Percentiles rank a stretch among this genome's conserved stretches.
Evolutionary conservation across 1,140 invertebrate species (phyloP).

Genomic region (Drosophila sp.): DNA sequence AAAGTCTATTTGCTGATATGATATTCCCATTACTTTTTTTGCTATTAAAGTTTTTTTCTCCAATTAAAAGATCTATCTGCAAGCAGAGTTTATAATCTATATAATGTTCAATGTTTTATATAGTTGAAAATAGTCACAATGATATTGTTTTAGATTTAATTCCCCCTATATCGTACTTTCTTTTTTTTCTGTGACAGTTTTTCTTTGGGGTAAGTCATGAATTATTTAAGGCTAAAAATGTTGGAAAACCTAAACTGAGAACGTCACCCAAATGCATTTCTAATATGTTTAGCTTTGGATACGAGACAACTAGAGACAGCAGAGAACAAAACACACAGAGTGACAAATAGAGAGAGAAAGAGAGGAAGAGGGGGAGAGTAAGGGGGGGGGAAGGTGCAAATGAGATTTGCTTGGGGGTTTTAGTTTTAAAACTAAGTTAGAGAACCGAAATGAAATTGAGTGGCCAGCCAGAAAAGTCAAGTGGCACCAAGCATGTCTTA

Average conservation of each 20-base stretch:
- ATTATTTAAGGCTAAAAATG: slow-evolving; percentile 55
- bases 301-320: background rate
- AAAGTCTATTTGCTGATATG: no score
- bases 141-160: no score
- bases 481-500: background rate
- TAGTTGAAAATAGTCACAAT: no score
- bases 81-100: no score
- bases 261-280: slow-evolving; percentile 69
- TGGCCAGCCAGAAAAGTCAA: slow-evolving; percentile 23
- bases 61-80: no score
- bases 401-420: slow-evolving; percentile 50
- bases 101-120: no score
- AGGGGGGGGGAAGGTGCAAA: slow-evolving; percentile 62
- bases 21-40: no score
- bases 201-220: slow-evolving; percentile 50
- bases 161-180: background rate
- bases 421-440: slow-evolving; percentile 38
- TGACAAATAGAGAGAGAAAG: background rate
- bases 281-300: slow-evolving; percentile 45
- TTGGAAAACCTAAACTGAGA: slow-evolving; percentile 21
- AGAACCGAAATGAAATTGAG: slow-evolving; percentile 49
- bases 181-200: background rate
- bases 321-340: background rate
- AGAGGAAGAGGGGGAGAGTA: background rate
- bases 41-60: no score